Base-by-base conservation (phyloP, 1,140 invertebrate genomes). In the Polypedilum pembai region DNA sequence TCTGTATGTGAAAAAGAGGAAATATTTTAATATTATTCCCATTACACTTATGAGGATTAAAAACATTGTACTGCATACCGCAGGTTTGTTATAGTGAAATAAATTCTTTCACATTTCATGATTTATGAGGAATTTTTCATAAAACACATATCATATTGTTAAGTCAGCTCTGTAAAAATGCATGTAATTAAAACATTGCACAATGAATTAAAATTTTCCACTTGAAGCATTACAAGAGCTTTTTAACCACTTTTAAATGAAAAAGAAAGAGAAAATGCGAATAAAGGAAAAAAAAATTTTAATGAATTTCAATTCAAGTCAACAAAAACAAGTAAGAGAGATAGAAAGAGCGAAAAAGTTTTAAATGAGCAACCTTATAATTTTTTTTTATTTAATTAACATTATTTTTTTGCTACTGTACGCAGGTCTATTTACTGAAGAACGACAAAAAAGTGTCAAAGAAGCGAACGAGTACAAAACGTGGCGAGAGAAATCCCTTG, bases 371-470 rank as follows among this genome's bases (percentile, higher is more conserved):
- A 56, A 56, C 45, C 45, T 56, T 56, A 56, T n/a, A 56, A 56
- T 56, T 56, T 56, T 56, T n/a, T 15, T 12, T 15, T 12, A 12
- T 56, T 56, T 56, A 33, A 33, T 33, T 33, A 33, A 33, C 24
- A 33, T 33, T 33, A 33, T 3, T 82, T n/a, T 73, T 81, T 83
- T 75, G 8, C 8, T 56, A 17, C 69, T 10, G 77, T 74, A 82
- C 82, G 18, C 77, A 92, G 90, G 90, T 92, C 10, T 92, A 92
- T 78, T 80, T 92, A 45, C 85, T 91, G 77, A 90, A 91, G 81
- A 87, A 90, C 78, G 89, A 89, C 4, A 91, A 91, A 78, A 91
- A 91, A 81, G 85, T 92, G 56, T 87, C 90, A 76, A 92, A 92
- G 80, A 92, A 92, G 79, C 90, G 88, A 75, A 92, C 90, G 1